Conservation (phyloP, 1,140 invertebrate species). For the Drosophila malerkotliana region DNA sequence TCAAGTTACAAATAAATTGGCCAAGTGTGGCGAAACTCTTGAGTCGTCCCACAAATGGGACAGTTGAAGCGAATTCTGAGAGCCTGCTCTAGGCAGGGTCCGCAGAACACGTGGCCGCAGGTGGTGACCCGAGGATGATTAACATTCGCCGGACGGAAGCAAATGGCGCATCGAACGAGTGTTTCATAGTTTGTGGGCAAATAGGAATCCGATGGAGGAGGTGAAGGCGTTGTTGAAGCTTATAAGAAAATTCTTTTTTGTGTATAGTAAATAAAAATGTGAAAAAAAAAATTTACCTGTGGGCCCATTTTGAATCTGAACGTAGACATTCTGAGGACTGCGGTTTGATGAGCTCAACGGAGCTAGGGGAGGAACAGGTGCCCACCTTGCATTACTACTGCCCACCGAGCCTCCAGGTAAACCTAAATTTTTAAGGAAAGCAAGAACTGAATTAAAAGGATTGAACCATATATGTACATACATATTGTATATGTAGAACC, state of each 20-base stretch:
- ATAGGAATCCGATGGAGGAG: not conserved
- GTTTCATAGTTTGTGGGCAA: not conserved
- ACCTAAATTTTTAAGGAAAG: not conserved
- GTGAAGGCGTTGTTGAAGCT: not conserved
- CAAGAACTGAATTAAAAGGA: not conserved
- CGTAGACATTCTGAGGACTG: not conserved
- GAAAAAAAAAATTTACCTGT: not conserved
- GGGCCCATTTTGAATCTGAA: not conserved
- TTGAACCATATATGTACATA: no score
- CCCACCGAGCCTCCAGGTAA: not conserved
- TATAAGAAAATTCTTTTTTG: not conserved
- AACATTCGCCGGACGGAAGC: not conserved
- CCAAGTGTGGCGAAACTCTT: not conserved
- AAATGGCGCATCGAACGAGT: constrained; percentile 4
- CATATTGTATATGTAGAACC: no score
- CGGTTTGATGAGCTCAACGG: not conserved
- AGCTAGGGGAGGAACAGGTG: not conserved
- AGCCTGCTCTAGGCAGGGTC: not conserved
- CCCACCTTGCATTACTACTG: not conserved
- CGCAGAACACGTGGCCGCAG: constrained; percentile 15
- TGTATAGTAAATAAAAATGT: not conserved
- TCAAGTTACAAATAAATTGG: not conserved
- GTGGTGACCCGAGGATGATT: not conserved
- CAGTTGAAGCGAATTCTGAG: not conserved
- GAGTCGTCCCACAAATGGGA: not conserved